phyloP scores from a whole-genome alignment of 2,888 invertebrate genomes.

The Zygaena filipendulae region DNA sequence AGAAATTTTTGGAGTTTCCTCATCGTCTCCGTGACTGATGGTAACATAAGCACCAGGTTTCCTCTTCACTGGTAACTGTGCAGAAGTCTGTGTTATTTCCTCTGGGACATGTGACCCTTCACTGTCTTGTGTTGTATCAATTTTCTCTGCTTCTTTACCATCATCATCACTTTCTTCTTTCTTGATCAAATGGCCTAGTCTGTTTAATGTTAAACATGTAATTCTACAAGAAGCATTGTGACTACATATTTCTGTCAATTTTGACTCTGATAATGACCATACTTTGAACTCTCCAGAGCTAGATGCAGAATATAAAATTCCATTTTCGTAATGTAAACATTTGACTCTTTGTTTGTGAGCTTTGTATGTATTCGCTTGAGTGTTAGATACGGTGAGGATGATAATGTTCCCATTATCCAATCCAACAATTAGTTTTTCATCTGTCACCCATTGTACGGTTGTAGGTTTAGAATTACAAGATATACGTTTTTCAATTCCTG shows the following conservation, averaged over 20 bases:
- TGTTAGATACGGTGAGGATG: conserved; percentile 64
- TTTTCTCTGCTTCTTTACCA: conserved; percentile 19
- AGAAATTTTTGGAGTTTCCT: conserved; percentile 20
- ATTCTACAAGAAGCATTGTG: conserved; percentile 77
- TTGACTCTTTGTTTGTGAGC: conserved; percentile 78
- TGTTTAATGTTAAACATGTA: conserved; percentile 75
- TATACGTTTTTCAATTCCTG: conserved; percentile 75
- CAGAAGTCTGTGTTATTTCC: conserved; percentile 19
- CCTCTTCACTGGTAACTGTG: conserved; percentile 25
- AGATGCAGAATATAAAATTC: conserved; percentile 75
- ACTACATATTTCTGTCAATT: conserved; percentile 63
- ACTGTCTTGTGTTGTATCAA: conserved; percentile 22
- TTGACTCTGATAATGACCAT: conserved; percentile 63
- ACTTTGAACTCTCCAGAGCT: conserved; percentile 84
- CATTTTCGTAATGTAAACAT: conserved; percentile 66
- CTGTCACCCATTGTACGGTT: conserved; percentile 75
- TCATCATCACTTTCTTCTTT: conserved; percentile 39
- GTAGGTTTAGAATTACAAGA: conserved; percentile 77
- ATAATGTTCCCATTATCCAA: conserved; percentile 79
- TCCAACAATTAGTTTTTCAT: conserved; percentile 74
- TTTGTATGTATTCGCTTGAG: conserved; percentile 47
- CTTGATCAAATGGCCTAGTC: conserved; percentile 44
- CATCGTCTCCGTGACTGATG: conserved; percentile 43
- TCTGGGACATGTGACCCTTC: conserved; percentile 32
- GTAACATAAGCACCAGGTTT: conserved; percentile 51